phyloP scores from a whole-genome alignment of 35 echinoderm and acorn worm species.

The Diadema setosum region DNA sequence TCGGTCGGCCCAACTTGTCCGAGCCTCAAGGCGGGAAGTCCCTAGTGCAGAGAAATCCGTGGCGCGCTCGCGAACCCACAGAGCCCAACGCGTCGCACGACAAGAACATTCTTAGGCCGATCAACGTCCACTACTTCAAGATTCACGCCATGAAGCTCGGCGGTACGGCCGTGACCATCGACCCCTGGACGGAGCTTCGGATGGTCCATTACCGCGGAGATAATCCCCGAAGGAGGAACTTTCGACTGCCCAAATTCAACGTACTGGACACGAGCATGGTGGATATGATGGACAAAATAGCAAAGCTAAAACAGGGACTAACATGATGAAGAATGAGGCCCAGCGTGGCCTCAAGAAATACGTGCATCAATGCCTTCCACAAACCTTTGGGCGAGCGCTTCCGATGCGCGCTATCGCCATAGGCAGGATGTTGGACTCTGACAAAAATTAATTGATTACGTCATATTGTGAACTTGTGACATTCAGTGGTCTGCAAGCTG shows the following conservation, averaged over 20 bases:
- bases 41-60: conserved; percentile 37
- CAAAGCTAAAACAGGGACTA: background rate
- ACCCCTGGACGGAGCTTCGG: conserved; percentile 62
- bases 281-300: background rate
- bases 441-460: too few species aligned
- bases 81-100: conserved; percentile 64
- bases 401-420: too few species aligned
- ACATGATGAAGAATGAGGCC: too few species aligned
- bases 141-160: conserved; percentile 89
- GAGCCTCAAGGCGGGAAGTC: background rate
- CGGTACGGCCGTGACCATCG: conserved; percentile 34
- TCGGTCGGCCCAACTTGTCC: conserved; percentile 41
- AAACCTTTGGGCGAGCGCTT: too few species aligned
- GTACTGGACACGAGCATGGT: conserved; percentile 44
- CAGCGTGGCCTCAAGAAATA: too few species aligned
- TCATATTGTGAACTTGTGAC: too few species aligned
- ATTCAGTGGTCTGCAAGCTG: too few species aligned
- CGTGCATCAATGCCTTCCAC: too few species aligned
- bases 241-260: conserved; percentile 50
- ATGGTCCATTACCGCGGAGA: conserved; percentile 92
- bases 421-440: too few species aligned
- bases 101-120: conserved; percentile 83
- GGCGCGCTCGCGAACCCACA: conserved; percentile 49
- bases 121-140: conserved; percentile 94
- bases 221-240: conserved; percentile 63